Conservation (phyloP, 1,140 invertebrate species). For the Spodoptera frugiperda region DNA sequence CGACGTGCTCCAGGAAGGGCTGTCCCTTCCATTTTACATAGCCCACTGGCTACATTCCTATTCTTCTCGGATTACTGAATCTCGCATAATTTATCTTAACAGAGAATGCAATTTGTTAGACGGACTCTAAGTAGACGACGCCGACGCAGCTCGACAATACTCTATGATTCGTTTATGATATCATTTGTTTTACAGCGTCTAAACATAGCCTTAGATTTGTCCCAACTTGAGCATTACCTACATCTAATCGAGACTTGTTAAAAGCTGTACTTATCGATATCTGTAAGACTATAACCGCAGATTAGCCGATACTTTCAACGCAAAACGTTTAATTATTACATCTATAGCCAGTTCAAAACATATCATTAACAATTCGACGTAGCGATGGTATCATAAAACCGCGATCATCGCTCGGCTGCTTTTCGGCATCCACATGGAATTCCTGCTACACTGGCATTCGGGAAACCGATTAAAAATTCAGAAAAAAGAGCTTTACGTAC, state of each 20-base stretch:
- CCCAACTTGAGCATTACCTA: not conserved
- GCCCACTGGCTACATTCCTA: slow-evolving; percentile 45
- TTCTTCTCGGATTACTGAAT: slow-evolving; percentile 65
- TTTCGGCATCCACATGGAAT: slow-evolving; percentile 57
- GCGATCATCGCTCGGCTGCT: slow-evolving; percentile 64
- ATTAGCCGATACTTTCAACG: slow-evolving; percentile 35
- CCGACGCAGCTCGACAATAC: slow-evolving; percentile 5
- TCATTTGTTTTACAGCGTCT: slow-evolving; percentile 43
- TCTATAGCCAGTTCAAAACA: slow-evolving; percentile 59
- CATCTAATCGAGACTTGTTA: not conserved
- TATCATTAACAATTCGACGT: slow-evolving; percentile 79
- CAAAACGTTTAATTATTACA: slow-evolving; percentile 62
- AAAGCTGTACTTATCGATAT: not conserved
- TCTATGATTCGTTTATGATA: slow-evolving; percentile 25
- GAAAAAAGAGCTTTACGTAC: slow-evolving; percentile 70
- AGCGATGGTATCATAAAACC: slow-evolving; percentile 67
- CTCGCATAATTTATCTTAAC: slow-evolving; percentile 66
- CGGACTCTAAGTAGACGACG: slow-evolving; percentile 36
- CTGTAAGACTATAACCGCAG: slow-evolving; percentile 2
- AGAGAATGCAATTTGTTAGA: slow-evolving; percentile 65
- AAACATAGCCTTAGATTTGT: slow-evolving; percentile 25
- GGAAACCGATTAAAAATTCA: slow-evolving; percentile 71
- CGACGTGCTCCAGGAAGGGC: slow-evolving; percentile 28
- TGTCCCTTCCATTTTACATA: slow-evolving; percentile 36
- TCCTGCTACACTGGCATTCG: slow-evolving; percentile 57